Conservation (phyloP, 2,113 vertebrate species). For the Odocoileus hemionus region DNA sequence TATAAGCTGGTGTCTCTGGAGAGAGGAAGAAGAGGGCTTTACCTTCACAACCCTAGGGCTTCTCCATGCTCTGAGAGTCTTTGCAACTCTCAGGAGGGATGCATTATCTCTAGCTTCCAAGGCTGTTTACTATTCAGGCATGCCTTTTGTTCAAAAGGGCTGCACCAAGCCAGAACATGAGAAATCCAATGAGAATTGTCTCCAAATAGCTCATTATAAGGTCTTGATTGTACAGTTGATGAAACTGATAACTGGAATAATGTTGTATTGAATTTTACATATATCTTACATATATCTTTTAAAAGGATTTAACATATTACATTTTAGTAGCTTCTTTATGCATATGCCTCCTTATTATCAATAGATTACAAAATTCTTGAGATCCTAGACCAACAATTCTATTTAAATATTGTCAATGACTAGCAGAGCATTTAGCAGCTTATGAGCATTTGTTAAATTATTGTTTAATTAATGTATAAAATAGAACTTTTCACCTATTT, state of each 20-base stretch:
- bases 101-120: neutral
- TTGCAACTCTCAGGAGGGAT: neutral
- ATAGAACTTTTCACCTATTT: neutral
- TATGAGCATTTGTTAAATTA: neutral
- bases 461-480: neutral
- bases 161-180: neutral
- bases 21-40: neutral
- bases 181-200: neutral
- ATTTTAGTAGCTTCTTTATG: neutral
- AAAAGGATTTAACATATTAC: neutral
- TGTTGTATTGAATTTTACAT: neutral
- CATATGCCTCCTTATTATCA: neutral
- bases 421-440: neutral
- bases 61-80: neutral
- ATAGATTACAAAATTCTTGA: neutral
- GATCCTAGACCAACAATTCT: neutral
- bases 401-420: neutral
- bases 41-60: neutral
- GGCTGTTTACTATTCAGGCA: neutral
- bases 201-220: neutral
- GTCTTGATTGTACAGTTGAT: neutral
- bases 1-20: neutral
- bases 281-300: neutral
- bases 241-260: neutral
- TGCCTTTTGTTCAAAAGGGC: neutral